Evolutionary conservation across 2,888 invertebrate genomes (phyloP).

Genomic region (Anarsia innoxiella): DNA sequence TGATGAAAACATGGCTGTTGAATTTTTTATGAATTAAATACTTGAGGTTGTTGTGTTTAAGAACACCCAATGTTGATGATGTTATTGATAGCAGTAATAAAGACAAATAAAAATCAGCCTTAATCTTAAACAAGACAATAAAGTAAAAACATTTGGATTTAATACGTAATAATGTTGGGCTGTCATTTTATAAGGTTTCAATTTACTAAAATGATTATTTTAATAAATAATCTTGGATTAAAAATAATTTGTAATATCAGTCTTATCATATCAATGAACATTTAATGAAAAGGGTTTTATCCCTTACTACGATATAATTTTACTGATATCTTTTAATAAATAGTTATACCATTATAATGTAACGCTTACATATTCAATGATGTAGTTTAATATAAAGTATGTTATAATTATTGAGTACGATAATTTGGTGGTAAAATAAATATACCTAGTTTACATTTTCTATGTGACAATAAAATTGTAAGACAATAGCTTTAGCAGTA

Average conservation of each 20-base stretch:
- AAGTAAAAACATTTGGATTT: slow-evolving; percentile 17
- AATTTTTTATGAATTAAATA: slow-evolving; percentile 53
- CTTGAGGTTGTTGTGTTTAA: slow-evolving; percentile 60
- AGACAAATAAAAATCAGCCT: slow-evolving; percentile 33
- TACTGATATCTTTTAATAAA: not conserved
- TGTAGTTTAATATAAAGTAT: slow-evolving; percentile 6
- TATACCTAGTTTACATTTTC: slow-evolving; percentile 5
- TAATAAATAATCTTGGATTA: too few relatives aligned
- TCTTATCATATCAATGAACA: slow-evolving; percentile 44
- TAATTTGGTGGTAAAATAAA: too few relatives aligned
- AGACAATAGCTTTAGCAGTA: slow-evolving; percentile 43
- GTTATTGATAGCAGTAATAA: slow-evolving; percentile 24
- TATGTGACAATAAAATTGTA: slow-evolving; percentile 47
- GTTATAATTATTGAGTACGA: not conserved
- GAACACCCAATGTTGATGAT: slow-evolving; percentile 48
- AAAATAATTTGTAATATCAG: slow-evolving; percentile 38
- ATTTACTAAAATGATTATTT: too few relatives aligned
- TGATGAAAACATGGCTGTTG: slow-evolving; percentile 71
- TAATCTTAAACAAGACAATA: slow-evolving; percentile 55
- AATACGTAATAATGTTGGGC: slow-evolving; percentile 10
- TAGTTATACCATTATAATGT: not conserved
- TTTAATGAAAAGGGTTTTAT: not conserved
- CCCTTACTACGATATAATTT: not conserved
- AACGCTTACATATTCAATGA: not conserved
- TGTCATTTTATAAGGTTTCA: slow-evolving; percentile 1